Evolutionary conservation across 53 echinoderm and acorn worm genomes (phyloP).

Genomic region (Stichopus horrens): DNA sequence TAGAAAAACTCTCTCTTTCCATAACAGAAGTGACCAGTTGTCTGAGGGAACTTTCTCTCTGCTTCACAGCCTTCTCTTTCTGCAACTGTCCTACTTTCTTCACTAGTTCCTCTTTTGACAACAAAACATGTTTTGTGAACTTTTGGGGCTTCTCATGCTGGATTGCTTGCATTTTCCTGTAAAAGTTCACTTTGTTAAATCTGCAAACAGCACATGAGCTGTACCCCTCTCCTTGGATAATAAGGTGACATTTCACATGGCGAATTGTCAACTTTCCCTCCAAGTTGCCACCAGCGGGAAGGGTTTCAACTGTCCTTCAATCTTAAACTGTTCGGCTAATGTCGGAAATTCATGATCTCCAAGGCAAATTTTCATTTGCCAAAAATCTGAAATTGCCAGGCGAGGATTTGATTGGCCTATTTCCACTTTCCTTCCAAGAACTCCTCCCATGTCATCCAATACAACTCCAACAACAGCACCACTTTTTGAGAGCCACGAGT

Average conservation of each 20-base stretch:
- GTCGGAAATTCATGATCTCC: neutral
- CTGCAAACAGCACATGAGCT: conserved; percentile 2
- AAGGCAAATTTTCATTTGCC: neutral
- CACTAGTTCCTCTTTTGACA: neutral
- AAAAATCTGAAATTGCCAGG: neutral
- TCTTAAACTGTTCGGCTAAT: neutral
- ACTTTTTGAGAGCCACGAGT: neutral
- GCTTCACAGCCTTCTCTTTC: no score
- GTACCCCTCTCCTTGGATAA: neutral
- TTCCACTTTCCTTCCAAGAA: neutral
- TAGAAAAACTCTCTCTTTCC: neutral
- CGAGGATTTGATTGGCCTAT: neutral
- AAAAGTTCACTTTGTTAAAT: neutral
- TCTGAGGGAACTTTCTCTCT: neutral
- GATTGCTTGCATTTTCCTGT: neutral
- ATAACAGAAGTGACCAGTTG: neutral
- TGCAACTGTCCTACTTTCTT: neutral
- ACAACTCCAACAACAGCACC: neutral
- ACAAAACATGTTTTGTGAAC: no score
- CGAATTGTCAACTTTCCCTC: neutral
- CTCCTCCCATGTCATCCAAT: conserved; percentile 7
- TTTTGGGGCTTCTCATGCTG: neutral
- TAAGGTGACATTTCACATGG: neutral
- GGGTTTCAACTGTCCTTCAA: neutral
- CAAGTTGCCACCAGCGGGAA: neutral